A percentile compares a stretch with the other conserved stretches of the same genome.
These are phyloP conservation scores for Salvelinus alpinus DNA, from an alignment of 2,113 vertebrate species.

Conservation along the genomic window DNA sequence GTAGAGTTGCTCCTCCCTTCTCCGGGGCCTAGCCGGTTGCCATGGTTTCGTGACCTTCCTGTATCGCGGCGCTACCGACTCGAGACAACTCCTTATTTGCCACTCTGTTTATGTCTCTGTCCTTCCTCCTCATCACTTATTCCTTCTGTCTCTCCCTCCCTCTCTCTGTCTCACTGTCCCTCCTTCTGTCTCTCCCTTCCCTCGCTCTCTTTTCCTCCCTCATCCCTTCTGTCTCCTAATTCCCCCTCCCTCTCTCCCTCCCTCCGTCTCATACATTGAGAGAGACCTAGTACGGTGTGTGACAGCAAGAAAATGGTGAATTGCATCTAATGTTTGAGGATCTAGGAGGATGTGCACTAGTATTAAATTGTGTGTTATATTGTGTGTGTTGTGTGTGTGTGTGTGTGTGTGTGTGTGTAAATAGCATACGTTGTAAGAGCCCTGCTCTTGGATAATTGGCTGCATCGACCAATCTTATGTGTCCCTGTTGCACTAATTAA, in stretches of 20 bases:
- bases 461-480: conserved; percentile 14
- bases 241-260: not conserved
- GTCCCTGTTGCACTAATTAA: not conserved
- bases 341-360: not conserved
- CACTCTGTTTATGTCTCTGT: not conserved
- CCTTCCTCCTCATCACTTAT: not conserved
- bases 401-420: conserved; percentile 16
- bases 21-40: not conserved
- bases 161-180: not conserved
- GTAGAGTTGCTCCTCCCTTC: not conserved
- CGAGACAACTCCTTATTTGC: not conserved
- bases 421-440: conserved; percentile 17
- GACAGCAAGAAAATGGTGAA: not conserved
- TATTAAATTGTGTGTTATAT: not conserved
- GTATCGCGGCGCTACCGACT: not conserved
- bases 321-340: not conserved
- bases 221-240: not conserved
- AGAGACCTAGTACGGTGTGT: not conserved
- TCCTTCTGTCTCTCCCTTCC: not conserved
- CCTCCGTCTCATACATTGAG: not conserved
- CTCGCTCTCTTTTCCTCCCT: not conserved
- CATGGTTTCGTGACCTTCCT: not conserved
- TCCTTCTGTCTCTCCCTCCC: not conserved
- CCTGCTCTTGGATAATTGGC: conserved; percentile 17
- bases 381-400: not conserved